Base-by-base conservation (phyloP, 2,888 invertebrate species). In the Theretra japonica region DNA sequence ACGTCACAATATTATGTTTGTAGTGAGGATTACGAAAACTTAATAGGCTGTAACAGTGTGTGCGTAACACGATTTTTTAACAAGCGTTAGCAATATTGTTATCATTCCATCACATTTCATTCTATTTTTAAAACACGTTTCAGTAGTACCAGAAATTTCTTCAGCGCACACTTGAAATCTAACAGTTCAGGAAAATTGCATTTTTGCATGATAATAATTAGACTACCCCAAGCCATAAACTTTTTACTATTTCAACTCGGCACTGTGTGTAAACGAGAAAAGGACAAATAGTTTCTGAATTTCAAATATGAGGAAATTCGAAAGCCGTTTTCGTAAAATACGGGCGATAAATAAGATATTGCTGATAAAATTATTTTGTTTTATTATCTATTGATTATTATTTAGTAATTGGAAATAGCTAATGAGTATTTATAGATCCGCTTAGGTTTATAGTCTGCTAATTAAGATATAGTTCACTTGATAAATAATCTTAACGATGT, bases 11-110 rank as follows among this genome's bases (percentile, higher is more conserved):
- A 80, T 83, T 82, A 79, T 80, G 79, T 79, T 75, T 75, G 73
- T 72, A 71, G 57, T 60, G 74, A 25, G 69, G 57, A 73, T 86
- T 86, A 80, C 86, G 85, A 80, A 86, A 86, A 85, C 73, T 83
- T 80, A 86, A 74, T 84, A 83, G 83, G 78, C 80, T 84, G 86
- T 83, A 84, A 85, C 86, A 77, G 60, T 30, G 68, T 59, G 60
- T 17, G 58, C 60, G 21, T 71, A 25, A 65, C 62, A 50, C 11
- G 23, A 19, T 21, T 69, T 69, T 53, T 68, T 28, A 53, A 30
- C 28, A 53, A 19, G 11, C 53, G 7, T 50, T 30, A 69, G 68
- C 68, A 53, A 30, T 69, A 53, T 53, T 69, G 30, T 69, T 56
- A 19, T 41, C 41, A 41, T 65, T 41, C n/a, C 41, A 48, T 48